Percentiles rank a stretch among this genome's conserved stretches.
phyloP scores from a whole-genome alignment of 2,797 vertebrate species.

The Neoniphon sammara region DNA sequence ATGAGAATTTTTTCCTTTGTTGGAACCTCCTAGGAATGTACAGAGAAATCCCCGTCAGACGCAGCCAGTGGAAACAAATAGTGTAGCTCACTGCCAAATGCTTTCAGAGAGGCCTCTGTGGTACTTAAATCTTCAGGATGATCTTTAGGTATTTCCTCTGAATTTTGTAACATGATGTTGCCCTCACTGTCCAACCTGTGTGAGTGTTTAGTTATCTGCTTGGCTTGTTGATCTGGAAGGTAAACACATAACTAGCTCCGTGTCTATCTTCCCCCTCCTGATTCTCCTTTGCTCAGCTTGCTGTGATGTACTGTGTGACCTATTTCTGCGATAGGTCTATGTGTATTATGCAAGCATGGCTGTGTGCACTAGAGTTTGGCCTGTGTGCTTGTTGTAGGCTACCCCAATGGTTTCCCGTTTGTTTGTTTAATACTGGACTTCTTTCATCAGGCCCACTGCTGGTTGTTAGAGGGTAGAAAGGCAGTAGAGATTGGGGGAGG shows the following conservation, averaged over 20 bases:
- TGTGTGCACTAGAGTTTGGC: constrained; percentile 14
- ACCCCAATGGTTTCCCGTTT: constrained; percentile 45
- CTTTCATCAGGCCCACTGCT: constrained; percentile 1
- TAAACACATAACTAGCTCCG: neutral
- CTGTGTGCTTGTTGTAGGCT: constrained; percentile 37
- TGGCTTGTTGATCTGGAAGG: neutral
- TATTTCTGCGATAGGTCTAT: constrained; percentile 47
- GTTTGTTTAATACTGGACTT: constrained; percentile 9
- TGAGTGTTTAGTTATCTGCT: neutral
- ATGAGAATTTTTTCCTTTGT: neutral
- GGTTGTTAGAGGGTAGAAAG: constrained; percentile 3
- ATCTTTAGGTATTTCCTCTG: neutral
- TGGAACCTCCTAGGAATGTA: neutral
- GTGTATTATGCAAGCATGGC: constrained; percentile 44
- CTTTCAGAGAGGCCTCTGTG: neutral
- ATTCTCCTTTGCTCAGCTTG: constrained; percentile 22
- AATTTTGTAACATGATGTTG: neutral
- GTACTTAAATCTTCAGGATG: neutral
- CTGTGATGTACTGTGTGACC: constrained; percentile 49
- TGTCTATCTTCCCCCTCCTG: neutral
- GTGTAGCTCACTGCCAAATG: neutral
- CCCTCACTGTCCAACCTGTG: neutral
- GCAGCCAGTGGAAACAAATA: neutral
- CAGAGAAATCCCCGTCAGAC: neutral
- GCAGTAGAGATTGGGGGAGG: neutral